Conservation (phyloP, 2,888 invertebrate genomes). For the Reticulitermes lucifugus region DNA sequence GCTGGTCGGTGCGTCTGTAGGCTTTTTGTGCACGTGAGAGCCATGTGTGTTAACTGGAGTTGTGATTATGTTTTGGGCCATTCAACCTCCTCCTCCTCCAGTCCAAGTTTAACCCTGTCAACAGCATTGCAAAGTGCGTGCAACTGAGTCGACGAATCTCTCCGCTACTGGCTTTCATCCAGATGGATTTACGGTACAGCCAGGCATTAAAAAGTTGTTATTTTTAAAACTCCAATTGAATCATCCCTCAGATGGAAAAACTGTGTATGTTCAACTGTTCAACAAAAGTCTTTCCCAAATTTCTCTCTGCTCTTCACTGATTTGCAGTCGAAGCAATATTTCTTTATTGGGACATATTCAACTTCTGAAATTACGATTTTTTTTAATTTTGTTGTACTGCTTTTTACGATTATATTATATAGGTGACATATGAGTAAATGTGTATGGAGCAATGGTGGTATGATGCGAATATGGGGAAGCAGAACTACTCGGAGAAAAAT, state of each 20-base stretch:
- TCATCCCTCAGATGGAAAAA: constrained; percentile 7
- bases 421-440: too few relatives aligned
- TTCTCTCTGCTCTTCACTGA: too few relatives aligned
- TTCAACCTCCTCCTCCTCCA: not conserved
- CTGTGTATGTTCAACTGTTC: not conserved
- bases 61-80: constrained; percentile 22
- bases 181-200: constrained; percentile 19
- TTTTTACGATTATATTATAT: too few relatives aligned
- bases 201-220: constrained; percentile 15
- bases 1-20: too few relatives aligned
- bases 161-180: constrained; percentile 6
- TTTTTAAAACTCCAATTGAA: constrained; percentile 32
- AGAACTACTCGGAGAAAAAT: too few relatives aligned
- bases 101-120: constrained; percentile 18
- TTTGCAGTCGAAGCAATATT: too few relatives aligned
- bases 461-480: too few relatives aligned
- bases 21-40: not conserved
- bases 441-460: too few relatives aligned
- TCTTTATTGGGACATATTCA: too few relatives aligned
- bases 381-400: too few relatives aligned
- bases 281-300: not conserved
- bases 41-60: not conserved
- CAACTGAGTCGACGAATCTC: not conserved
- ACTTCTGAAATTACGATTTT: too few relatives aligned
- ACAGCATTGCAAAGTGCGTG: not conserved